A percentile compares a stretch with the other conserved stretches of the same genome.
phyloP scores from a whole-genome alignment of 2,113 vertebrate genomes.

The Phocoena phocoena region DNA sequence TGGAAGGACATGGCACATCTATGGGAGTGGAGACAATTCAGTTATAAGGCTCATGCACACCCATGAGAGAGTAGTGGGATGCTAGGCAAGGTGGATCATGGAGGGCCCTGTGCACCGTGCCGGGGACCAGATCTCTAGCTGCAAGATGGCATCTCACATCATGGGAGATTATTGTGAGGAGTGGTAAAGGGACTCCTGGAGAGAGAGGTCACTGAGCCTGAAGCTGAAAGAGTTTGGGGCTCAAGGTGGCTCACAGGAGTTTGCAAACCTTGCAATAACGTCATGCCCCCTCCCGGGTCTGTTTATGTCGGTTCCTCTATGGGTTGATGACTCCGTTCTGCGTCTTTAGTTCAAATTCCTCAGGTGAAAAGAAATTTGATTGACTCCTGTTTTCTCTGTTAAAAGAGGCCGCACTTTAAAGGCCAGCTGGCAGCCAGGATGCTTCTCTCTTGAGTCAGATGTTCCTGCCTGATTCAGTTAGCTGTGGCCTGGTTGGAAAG shows the following conservation, averaged over 20 bases:
- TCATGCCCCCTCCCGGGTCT: not conserved
- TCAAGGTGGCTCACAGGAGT: not conserved
- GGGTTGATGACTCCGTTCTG: not conserved
- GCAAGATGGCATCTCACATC: not conserved
- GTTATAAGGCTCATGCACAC: not conserved
- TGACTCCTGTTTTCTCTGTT: not conserved
- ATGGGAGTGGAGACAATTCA: not conserved
- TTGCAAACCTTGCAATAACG: not conserved
- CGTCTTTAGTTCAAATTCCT: conserved; percentile 7
- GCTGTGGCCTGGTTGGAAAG: not conserved
- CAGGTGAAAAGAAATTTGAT: not conserved
- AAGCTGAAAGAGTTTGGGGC: not conserved
- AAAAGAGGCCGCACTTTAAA: not conserved
- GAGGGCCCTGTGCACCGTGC: rapidly evolving
- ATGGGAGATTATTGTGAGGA: not conserved
- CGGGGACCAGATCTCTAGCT: not conserved
- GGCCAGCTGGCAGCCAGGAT: not conserved
- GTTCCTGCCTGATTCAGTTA: not conserved
- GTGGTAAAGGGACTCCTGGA: not conserved
- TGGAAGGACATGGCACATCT: rapidly evolving
- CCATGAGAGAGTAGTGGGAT: not conserved
- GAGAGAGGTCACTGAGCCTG: not conserved
- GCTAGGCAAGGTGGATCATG: not conserved
- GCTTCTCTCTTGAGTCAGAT: not conserved
- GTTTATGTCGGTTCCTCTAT: not conserved